These are phyloP conservation scores for Lepisosteus osseus DNA, from an alignment of 2,113 vertebrate species.

Conservation along the genomic window DNA sequence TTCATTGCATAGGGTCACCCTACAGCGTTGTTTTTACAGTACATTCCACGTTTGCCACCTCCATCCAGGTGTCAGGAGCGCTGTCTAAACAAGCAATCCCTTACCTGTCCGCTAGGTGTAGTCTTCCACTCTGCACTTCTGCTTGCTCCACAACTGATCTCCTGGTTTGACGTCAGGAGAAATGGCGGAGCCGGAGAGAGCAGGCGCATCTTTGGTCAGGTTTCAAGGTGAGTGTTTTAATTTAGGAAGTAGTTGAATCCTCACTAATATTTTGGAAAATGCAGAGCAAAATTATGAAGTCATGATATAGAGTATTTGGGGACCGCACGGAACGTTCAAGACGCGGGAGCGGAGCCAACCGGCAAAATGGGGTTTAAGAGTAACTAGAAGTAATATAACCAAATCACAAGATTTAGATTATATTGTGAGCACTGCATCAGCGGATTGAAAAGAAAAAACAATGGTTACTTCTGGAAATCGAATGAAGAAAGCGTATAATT, in stretches of 20 bases:
- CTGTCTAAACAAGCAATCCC: slow-evolving; percentile 6
- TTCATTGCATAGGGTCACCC: too few relatives aligned
- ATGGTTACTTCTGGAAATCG: too few relatives aligned
- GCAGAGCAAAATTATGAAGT: not conserved
- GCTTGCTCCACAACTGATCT: slow-evolving; percentile 42
- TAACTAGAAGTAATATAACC: slow-evolving; percentile 23
- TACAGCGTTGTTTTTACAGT: too few relatives aligned
- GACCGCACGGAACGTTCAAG: not conserved
- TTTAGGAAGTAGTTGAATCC: too few relatives aligned
- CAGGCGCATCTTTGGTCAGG: slow-evolving; percentile 56
- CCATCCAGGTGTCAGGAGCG: too few relatives aligned
- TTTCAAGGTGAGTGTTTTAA: slow-evolving; percentile 63
- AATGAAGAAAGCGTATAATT: too few relatives aligned
- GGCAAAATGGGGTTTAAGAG: slow-evolving; percentile 5
- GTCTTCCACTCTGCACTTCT: slow-evolving; percentile 22
- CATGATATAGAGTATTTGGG: not conserved
- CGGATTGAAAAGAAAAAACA: not conserved
- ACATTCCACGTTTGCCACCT: too few relatives aligned
- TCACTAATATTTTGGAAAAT: too few relatives aligned
- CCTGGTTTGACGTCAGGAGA: slow-evolving; percentile 67
- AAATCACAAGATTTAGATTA: slow-evolving; percentile 59
- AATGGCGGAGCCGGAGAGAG: slow-evolving; percentile 71
- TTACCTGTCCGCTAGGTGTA: slow-evolving; percentile 58
- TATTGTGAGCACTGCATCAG: slow-evolving; percentile 27
- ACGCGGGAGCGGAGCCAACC: too few relatives aligned